Base-by-base conservation (phyloP, 1,140 invertebrate genomes). In the Sarcophaga peregrina region DNA sequence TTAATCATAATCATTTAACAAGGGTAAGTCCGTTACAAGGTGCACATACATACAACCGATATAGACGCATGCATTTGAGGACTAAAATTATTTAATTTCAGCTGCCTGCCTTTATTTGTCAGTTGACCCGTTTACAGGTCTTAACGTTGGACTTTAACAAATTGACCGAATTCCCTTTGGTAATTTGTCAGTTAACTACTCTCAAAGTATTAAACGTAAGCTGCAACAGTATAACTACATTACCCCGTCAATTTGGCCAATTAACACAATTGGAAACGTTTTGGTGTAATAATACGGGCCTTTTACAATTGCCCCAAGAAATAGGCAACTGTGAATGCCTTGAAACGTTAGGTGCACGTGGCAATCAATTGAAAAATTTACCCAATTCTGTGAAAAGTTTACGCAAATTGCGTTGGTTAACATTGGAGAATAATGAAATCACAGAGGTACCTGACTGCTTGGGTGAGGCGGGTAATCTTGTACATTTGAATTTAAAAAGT, bases 151-250 rank as follows among this genome's bases (percentile, higher is more conserved):
- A 93, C 85, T 93, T 95, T 85, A 93, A 94, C 83, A 94, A 94
- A 83, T 91, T 98, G 72, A 93, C 92, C 85, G 93, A 93, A 50
- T 92, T 94, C 86, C 93, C 93, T 9, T 82, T 88, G n/a, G 92
- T 92, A 85, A 91, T 95, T 78, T 92, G 91, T 46, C 89, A 92
- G 74, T 90, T 94, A 83, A 91, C 93, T 83, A 93, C 93, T 86
- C 91, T 97, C 46, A 92, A 95, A 83, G 95, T 93, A 84, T 91
- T 98, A 73, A 97, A 98, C 88, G 90, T 98, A 73, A 96, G 96
- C 84, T 93, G 95, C 83, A 98, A 98, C 90, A 95, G 94, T 84
- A 92, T 98, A 45, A 91, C 90, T 75, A 88, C 88, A 8, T 88
- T 97, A 81, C 95, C 96, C 15, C 89, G 92, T 13, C 92, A 93